Conservation (phyloP, 1,140 invertebrate species). For the Drosophila ironensis region DNA sequence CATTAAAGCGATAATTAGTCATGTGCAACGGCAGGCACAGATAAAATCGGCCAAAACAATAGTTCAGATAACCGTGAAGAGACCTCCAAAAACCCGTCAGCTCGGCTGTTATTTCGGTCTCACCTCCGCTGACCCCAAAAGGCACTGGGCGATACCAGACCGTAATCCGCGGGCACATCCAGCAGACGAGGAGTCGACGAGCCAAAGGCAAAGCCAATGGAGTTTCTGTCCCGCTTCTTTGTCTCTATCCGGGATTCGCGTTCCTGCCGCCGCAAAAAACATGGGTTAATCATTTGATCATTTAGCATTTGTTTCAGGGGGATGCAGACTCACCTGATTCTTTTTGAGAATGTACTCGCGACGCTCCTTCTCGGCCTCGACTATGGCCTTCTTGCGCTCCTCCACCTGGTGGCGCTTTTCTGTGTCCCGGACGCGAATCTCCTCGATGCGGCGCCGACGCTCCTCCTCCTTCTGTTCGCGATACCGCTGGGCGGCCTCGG, state of each 20-base stretch:
- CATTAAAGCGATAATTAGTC: conserved; percentile 9
- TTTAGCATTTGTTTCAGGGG: background rate
- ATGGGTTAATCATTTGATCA: background rate
- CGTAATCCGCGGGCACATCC: conserved; percentile 89
- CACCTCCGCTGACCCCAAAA: conserved; percentile 91
- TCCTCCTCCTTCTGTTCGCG: conserved; percentile 94
- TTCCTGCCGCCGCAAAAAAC: conserved; percentile 82
- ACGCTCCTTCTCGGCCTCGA: conserved; percentile 92
- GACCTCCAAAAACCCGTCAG: background rate
- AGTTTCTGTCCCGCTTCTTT: conserved; percentile 87
- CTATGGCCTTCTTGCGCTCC: conserved; percentile 92
- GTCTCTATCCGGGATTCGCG: conserved; percentile 91
- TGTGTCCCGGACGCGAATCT: conserved; percentile 89
- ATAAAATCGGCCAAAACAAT: background rate
- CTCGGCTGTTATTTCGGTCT: background rate
- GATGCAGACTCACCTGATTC: conserved; percentile 83
- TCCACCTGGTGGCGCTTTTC: conserved; percentile 90
- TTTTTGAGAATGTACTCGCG: conserved; percentile 92
- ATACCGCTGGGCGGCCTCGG: conserved; percentile 92
- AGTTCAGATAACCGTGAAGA: conserved; percentile 6
- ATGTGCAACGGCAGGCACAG: background rate
- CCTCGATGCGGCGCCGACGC: conserved; percentile 89
- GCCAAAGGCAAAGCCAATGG: conserved; percentile 90
- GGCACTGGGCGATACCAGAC: conserved; percentile 83
- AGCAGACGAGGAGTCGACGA: conserved; percentile 93